A percentile compares a stretch with the other conserved stretches of the same genome.
Conservation (phyloP, 2,113 vertebrate species). For the Albula glossodonta region DNA sequence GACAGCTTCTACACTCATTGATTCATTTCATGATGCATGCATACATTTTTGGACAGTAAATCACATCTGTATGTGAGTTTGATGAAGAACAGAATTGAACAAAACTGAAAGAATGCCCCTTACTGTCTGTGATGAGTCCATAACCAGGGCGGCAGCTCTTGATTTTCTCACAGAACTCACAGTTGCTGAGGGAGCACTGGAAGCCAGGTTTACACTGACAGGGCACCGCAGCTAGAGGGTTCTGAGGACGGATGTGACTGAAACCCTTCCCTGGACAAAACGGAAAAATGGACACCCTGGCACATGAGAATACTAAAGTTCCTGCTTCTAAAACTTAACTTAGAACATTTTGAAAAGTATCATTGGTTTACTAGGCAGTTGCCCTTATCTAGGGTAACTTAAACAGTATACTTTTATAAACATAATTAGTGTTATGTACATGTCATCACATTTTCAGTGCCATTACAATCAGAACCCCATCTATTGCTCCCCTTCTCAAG, state of each 20-base stretch:
- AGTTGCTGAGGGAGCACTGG: conserved; percentile 81
- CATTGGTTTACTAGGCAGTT: no score
- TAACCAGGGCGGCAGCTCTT: conserved; percentile 72
- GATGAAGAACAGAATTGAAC: neutral
- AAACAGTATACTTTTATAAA: no score
- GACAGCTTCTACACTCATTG: neutral
- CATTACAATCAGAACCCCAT: no score
- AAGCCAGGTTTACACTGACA: conserved; percentile 78
- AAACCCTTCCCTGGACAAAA: conserved; percentile 78
- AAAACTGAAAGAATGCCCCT: conserved; percentile 2
- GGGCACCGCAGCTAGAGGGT: conserved; percentile 67
- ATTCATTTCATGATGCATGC: neutral
- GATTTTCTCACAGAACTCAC: conserved; percentile 82
- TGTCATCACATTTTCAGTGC: no score
- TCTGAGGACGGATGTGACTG: conserved; percentile 61
- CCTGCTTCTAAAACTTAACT: no score
- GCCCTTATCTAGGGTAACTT: no score
- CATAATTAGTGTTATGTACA: no score
- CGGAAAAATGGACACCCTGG: neutral
- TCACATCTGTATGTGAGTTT: neutral
- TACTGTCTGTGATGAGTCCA: conserved; percentile 64
- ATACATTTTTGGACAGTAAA: neutral
- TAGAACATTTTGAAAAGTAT: no score
- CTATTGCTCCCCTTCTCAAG: no score
- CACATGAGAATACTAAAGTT: neutral